These are phyloP conservation scores for Baryphthengus martii DNA, from an alignment of 2,113 vertebrate genomes.

Conservation along the genomic window DNA sequence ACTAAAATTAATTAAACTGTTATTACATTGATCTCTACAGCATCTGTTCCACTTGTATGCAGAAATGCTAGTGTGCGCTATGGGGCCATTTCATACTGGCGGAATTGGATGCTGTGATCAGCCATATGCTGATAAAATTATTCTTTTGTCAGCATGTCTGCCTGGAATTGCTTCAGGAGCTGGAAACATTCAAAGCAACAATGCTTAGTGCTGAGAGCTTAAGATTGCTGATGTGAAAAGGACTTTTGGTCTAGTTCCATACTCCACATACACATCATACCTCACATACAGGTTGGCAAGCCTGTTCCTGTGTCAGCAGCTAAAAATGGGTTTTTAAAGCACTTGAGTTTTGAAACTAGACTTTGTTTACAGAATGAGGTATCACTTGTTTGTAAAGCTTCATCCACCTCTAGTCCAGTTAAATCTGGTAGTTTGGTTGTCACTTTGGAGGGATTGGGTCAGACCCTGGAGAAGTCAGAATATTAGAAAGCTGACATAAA, in stretches of 20 bases:
- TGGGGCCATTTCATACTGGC: not conserved
- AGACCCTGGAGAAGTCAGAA: not conserved
- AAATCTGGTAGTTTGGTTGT: not conserved
- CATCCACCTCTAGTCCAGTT: not conserved
- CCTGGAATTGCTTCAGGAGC: slow-evolving; percentile 55
- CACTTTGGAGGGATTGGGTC: not conserved
- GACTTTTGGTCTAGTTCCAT: not conserved
- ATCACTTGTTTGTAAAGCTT: not conserved
- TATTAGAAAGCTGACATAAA: not conserved
- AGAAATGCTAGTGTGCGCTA: not conserved
- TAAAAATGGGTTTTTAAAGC: not conserved
- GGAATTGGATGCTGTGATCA: slow-evolving; percentile 52
- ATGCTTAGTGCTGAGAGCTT: not conserved
- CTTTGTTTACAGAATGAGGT: not conserved
- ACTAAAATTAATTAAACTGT: slow-evolving; percentile 57
- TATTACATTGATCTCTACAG: slow-evolving; percentile 37
- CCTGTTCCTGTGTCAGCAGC: not conserved
- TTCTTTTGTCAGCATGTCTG: slow-evolving; percentile 52
- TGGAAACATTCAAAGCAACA: slow-evolving; percentile 39
- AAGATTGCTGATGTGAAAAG: slow-evolving; percentile 6
- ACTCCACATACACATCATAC: not conserved
- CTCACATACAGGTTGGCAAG: not conserved
- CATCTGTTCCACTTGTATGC: slow-evolving; percentile 48
- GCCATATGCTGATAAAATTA: slow-evolving; percentile 60
- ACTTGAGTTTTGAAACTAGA: not conserved